These are phyloP conservation scores for Lampropteryx suffumata DNA, from an alignment of 2,888 invertebrate genomes.

Conservation along the genomic window DNA sequence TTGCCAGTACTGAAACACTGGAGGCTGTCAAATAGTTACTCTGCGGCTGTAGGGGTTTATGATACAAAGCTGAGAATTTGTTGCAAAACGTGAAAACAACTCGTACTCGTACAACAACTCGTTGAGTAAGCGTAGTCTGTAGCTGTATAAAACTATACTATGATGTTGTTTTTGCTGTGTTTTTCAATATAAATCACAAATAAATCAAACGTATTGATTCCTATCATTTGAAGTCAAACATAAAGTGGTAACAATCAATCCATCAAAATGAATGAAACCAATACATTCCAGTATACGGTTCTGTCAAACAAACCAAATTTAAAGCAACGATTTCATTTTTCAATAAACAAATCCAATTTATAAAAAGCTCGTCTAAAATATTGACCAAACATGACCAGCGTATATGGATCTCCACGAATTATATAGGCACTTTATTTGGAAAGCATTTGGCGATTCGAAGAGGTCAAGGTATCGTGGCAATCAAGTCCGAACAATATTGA, in stretches of 20 bases:
- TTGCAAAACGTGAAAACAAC: not conserved
- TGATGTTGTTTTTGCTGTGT: no score
- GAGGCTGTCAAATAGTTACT: not conserved
- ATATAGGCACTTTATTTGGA: not conserved
- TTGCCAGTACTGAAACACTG: not conserved
- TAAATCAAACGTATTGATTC: no score
- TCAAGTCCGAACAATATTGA: conserved; percentile 14
- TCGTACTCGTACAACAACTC: no score
- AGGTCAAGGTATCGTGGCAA: conserved; percentile 10
- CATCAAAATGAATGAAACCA: not conserved
- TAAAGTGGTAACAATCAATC: not conserved
- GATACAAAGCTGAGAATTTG: not conserved
- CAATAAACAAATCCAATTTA: not conserved
- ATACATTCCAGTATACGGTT: not conserved
- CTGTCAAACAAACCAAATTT: not conserved
- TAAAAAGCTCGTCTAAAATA: not conserved
- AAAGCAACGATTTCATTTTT: not conserved
- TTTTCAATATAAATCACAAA: no score
- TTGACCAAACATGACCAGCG: conserved; percentile 1
- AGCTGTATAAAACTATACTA: no score
- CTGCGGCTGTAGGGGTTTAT: not conserved
- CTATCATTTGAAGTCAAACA: no score
- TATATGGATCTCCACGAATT: not conserved
- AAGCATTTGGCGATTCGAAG: not conserved
- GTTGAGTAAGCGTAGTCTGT: no score